Evolutionary conservation across 2,888 invertebrate species (phyloP).

Genomic region (Stomorhina lunata): DNA sequence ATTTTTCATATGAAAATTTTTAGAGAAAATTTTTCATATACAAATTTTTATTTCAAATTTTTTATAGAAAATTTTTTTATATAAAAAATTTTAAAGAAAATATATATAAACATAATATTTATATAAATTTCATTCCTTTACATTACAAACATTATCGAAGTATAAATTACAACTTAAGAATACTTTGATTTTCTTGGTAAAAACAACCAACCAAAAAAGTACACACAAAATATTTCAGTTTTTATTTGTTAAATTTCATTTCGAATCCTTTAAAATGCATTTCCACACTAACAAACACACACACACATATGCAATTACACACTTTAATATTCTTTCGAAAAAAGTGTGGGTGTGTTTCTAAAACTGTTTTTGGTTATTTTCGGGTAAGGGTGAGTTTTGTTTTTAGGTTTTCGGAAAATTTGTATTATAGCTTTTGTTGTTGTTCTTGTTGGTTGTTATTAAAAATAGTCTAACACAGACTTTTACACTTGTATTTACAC

Average conservation of each 20-base stretch:
- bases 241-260: slow-evolving; percentile 38
- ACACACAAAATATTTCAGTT: slow-evolving; percentile 24
- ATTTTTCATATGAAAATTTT: no score
- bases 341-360: slow-evolving; percentile 64
- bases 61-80: no score
- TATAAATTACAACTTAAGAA: slow-evolving; percentile 31
- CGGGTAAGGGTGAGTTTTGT: slow-evolving; percentile 55
- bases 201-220: not conserved
- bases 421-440: slow-evolving; percentile 1
- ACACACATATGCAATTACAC: not conserved
- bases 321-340: not conserved
- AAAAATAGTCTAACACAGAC: slow-evolving; percentile 2
- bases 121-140: not conserved
- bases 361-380: slow-evolving; percentile 8
- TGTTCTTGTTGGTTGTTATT: slow-evolving; percentile 53
- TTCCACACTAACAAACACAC: not conserved
- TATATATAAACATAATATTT: no score
- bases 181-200: not conserved
- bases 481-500: not conserved
- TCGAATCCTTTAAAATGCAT: slow-evolving; percentile 41
- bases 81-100: no score
- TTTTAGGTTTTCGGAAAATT: no score
- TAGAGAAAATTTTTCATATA: no score
- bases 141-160: not conserved
- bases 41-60: no score